Evolutionary conservation across 2,888 invertebrate genomes (phyloP), one percentile per base, ranked within the genome.

Genomic region (Drosophila mimetica): DNA sequence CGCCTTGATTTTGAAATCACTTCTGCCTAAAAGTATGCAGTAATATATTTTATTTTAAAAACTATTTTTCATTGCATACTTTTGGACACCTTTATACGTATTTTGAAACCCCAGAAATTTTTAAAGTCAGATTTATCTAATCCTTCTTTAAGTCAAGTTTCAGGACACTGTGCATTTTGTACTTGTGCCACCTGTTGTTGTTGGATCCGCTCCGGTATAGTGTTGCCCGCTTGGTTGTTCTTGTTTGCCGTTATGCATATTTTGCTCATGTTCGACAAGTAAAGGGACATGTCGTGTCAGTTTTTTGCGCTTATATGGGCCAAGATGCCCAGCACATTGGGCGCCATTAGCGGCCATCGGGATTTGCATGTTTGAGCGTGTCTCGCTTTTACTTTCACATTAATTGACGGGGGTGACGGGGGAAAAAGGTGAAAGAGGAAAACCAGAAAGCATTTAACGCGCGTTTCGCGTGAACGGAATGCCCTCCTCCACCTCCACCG

Each of bases 241-340:
- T 41, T 2, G 39, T 1, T 13, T 57, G 30, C 16, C 46, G 64
- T 57, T 76, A 60, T 53, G 76, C 81, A 75, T 72, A 73, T 74
- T 72, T 42, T 36, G 71, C 46, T 65, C 76, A 69, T 86, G 85
- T 84, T 84, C 74, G 81, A 86, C 84, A 86, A 75, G 84, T 71
- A 67, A 83, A 73, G 66, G 84, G 73, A 79, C 81, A 86, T 81
- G 86, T 77, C 69, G 71, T 83, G 77, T 64, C 73, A 66, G 54
- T 66, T 61, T 41, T 44, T 66, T 67, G 44, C 42, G 54, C 54
- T 51, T 52, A 60, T 69, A 42, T 63, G 65, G 51, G 79, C 57
- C 66, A 59, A 50, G 34, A 52, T 51, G 18, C 11, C 34, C 63
- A 71, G 72, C 39, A 22, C 65, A 44, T n/a, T 30, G 44, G 67